Percentiles rank a stretch among this genome's conserved stretches.
Evolutionary conservation across 2,113 vertebrate species (phyloP).

Genomic region (Edolisoma coerulescens): DNA sequence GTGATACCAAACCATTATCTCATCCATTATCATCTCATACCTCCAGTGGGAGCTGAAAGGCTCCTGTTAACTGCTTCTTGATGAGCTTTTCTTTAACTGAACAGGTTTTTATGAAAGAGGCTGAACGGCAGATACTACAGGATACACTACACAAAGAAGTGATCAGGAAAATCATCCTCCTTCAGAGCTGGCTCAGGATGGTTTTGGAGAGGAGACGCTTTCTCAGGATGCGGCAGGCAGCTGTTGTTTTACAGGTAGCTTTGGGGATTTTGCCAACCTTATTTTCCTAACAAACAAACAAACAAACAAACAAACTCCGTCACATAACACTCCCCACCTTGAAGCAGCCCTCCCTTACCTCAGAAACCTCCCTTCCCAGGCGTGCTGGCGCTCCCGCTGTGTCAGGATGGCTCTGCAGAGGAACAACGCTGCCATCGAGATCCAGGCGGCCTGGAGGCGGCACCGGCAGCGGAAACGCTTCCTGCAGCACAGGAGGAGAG

Average conservation of each 20-base stretch:
- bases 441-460: slow-evolving; percentile 86
- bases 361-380: slow-evolving; percentile 21
- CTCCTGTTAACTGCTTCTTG: background rate
- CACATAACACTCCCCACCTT: background rate
- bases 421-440: slow-evolving; percentile 66
- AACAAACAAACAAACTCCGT: background rate
- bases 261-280: background rate
- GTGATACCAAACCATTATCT: background rate
- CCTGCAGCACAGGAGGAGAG: slow-evolving; percentile 43
- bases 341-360: background rate
- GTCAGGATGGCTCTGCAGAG: slow-evolving; percentile 45
- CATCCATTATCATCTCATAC: background rate
- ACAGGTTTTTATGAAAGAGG: slow-evolving; percentile 96
- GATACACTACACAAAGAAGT: slow-evolving; percentile 93
- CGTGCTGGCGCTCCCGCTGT: slow-evolving; percentile 76
- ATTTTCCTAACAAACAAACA: background rate
- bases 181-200: slow-evolving; percentile 90
- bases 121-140: slow-evolving; percentile 86
- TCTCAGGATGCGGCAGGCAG: slow-evolving; percentile 76
- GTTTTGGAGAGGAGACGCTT: slow-evolving; percentile 84
- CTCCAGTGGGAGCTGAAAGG: background rate
- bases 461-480: slow-evolving; percentile 68
- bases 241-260: slow-evolving; percentile 84
- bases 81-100: background rate
- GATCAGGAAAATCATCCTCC: slow-evolving; percentile 88